Conservation (phyloP, 1,140 invertebrate species). For the Zophobas morio region DNA sequence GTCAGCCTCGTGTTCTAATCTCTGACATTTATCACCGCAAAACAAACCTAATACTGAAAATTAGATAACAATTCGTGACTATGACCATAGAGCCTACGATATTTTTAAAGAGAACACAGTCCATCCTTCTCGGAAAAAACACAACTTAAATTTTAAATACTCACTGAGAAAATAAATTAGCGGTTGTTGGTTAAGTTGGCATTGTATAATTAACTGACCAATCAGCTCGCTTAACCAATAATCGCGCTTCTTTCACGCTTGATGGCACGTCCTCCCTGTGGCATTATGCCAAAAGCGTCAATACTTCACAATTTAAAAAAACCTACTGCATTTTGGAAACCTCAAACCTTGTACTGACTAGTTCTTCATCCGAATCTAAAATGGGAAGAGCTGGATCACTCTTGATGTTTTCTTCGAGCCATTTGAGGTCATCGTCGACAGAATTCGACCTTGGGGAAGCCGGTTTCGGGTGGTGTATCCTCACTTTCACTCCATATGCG, state of each 20-base stretch:
- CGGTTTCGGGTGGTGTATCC: constrained; percentile 69
- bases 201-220: too few species aligned
- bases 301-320: constrained; percentile 4
- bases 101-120: too few species aligned
- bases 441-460: constrained; percentile 62
- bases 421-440: constrained; percentile 87
- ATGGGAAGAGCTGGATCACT: constrained; percentile 83
- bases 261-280: constrained; percentile 1
- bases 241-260: background rate
- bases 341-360: constrained; percentile 91
- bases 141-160: too few species aligned
- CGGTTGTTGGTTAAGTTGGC: too few species aligned
- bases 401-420: constrained; percentile 93
- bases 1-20: too few species aligned
- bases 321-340: constrained; percentile 90
- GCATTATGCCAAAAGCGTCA: background rate
- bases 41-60: too few species aligned
- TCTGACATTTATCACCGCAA: too few species aligned
- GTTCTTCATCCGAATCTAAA: constrained; percentile 91
- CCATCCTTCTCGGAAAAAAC: too few species aligned
- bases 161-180: background rate
- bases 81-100: too few species aligned
- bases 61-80: too few species aligned
- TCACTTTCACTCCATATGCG: constrained; percentile 87
- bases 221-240: too few species aligned